Conservation (phyloP, 2,888 invertebrate species). For the Rhagophthalmus giganteus region DNA sequence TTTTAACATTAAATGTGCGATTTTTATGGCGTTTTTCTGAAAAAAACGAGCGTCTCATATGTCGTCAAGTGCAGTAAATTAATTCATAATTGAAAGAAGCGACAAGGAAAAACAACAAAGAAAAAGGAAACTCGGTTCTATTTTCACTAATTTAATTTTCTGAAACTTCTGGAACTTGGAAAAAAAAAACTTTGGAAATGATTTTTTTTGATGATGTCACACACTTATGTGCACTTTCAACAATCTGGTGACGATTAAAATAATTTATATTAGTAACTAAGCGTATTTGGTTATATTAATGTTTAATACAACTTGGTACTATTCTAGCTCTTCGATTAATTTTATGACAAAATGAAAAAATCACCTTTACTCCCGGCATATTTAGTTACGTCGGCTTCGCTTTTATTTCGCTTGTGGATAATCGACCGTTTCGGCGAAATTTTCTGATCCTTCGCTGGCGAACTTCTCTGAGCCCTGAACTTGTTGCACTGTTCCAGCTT, state of each 20-base stretch:
- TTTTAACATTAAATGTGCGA: not conserved
- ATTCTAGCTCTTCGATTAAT: not conserved
- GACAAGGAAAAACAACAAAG: too few species aligned
- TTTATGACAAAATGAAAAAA: conserved; percentile 5
- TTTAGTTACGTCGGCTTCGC: conserved; percentile 73
- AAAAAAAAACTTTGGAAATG: too few species aligned
- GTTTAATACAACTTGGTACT: not conserved
- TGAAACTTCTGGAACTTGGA: too few species aligned
- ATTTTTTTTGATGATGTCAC: too few species aligned
- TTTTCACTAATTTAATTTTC: not conserved
- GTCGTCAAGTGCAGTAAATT: too few species aligned
- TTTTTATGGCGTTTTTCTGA: too few species aligned
- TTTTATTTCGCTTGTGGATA: conserved; percentile 69
- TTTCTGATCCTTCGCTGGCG: conserved; percentile 48
- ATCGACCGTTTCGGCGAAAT: conserved; percentile 49
- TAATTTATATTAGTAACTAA: conserved; percentile 4
- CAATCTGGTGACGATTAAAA: not conserved
- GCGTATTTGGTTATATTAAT: not conserved
- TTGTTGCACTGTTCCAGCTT: conserved; percentile 51
- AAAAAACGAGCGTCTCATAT: too few species aligned
- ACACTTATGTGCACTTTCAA: not conserved
- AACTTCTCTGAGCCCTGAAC: conserved; percentile 44
- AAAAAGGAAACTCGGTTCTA: too few species aligned
- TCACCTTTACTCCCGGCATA: conserved; percentile 58
- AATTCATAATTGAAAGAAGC: too few species aligned